Evolutionary conservation across 1,140 invertebrate genomes (phyloP).

Genomic region (Rhysida immarginata): DNA sequence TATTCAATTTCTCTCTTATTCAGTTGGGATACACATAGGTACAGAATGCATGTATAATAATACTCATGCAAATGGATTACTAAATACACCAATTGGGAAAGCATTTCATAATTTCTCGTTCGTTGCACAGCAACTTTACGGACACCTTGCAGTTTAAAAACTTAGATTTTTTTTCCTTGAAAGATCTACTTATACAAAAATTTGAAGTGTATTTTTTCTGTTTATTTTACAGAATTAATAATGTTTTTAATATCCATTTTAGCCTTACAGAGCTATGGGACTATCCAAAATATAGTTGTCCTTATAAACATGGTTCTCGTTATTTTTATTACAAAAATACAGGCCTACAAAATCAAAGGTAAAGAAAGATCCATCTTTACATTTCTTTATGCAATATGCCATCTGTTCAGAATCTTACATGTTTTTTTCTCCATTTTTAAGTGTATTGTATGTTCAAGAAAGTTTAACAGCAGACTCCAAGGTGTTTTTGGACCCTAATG

Average conservation of each 20-base stretch:
- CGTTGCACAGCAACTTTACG: too few relatives aligned
- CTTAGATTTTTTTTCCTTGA: too few relatives aligned
- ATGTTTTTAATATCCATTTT: conserved; percentile 13
- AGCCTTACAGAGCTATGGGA: conserved; percentile 82
- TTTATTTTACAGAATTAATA: too few relatives aligned
- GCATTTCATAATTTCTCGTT: too few relatives aligned
- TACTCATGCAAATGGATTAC: too few relatives aligned
- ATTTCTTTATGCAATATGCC: conserved; percentile 2
- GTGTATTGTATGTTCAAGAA: conserved; percentile 85
- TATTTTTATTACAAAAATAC: conserved; percentile 91
- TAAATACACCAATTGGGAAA: too few relatives aligned
- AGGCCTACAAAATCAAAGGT: conserved; percentile 94
- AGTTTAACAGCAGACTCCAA: conserved; percentile 55
- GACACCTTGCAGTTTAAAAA: too few relatives aligned
- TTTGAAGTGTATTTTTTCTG: too few relatives aligned
- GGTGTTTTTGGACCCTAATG: conserved; percentile 93
- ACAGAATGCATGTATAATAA: too few relatives aligned
- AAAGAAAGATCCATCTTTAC: conserved; percentile 1
- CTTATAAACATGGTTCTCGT: conserved; percentile 58
- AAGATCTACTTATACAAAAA: too few relatives aligned
- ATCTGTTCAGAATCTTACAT: neutral
- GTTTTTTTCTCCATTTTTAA: conserved; percentile 30
- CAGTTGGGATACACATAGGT: too few relatives aligned
- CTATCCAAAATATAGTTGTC: conserved; percentile 87
- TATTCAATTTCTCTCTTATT: too few relatives aligned